These are phyloP conservation scores for Lydus trimaculatus DNA, from an alignment of 2,888 invertebrate species.

Conservation along the genomic window DNA sequence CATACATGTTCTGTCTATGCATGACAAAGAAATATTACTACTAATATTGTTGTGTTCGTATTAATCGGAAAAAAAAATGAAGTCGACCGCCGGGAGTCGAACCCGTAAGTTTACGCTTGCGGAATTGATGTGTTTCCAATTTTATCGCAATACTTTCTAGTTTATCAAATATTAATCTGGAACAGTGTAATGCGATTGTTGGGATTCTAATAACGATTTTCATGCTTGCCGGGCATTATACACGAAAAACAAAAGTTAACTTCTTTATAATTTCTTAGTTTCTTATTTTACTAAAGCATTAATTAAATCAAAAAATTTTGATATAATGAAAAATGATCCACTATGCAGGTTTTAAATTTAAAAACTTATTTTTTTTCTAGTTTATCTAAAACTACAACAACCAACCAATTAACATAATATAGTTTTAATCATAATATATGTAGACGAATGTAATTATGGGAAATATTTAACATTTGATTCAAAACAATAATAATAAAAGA, in stretches of 20 bases:
- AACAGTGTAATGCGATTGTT: no score
- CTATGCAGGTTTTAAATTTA: neutral
- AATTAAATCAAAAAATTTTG: constrained; percentile 1
- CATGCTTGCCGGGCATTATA: no score
- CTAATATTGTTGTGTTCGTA: neutral
- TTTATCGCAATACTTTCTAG: no score
- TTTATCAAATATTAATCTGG: no score
- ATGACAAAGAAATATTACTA: neutral
- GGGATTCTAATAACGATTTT: no score
- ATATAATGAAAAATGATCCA: neutral
- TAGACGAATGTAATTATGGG: neutral
- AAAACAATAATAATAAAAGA: neutral
- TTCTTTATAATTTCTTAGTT: neutral
- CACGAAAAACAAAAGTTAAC: no score
- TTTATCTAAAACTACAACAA: neutral
- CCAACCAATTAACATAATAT: neutral
- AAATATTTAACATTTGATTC: neutral
- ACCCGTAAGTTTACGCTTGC: no score
- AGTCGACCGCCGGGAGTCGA: no score
- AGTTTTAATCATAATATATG: constrained; percentile 4
- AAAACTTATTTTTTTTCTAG: neutral
- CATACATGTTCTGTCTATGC: neutral
- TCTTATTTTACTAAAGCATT: neutral
- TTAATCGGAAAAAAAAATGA: no score
- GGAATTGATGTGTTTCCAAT: no score